Evolutionary conservation across 2,797 vertebrate species (phyloP).

Genomic region (Hydrophis major): DNA sequence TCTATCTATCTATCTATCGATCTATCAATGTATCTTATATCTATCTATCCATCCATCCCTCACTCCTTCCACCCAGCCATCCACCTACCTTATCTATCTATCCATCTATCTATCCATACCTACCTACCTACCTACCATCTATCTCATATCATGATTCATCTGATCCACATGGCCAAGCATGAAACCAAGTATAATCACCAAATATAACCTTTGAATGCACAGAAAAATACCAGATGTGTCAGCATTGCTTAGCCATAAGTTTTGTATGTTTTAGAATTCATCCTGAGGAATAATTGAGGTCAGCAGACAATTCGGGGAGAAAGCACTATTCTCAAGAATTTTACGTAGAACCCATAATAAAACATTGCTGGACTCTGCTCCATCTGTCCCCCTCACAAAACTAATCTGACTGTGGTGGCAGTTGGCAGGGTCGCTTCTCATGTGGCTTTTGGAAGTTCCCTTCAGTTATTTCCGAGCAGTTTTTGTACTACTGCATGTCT

Average conservation of each 20-base stretch:
- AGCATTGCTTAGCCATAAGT: slow-evolving; percentile 20
- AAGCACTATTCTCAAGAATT: background rate
- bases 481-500: background rate
- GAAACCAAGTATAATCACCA: background rate
- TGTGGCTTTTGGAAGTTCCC: background rate
- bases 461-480: background rate
- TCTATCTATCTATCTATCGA: no score
- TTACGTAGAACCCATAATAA: background rate
- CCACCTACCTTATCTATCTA: no score
- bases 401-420: background rate
- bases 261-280: slow-evolving; percentile 30
- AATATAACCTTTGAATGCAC: slow-evolving; percentile 22
- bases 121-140: background rate
- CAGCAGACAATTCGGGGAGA: slow-evolving; percentile 10
- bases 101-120: no score
- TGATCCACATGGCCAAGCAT: slow-evolving; percentile 2
- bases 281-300: slow-evolving; percentile 44
- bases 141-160: background rate
- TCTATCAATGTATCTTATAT: no score
- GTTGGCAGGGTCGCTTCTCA: background rate
- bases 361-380: background rate
- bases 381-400: background rate
- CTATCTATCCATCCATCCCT: no score
- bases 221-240: slow-evolving; percentile 28
- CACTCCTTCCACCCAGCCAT: no score